Evolutionary conservation across 2,888 invertebrate genomes (phyloP).

Genomic region (Gerosis bhagava): DNA sequence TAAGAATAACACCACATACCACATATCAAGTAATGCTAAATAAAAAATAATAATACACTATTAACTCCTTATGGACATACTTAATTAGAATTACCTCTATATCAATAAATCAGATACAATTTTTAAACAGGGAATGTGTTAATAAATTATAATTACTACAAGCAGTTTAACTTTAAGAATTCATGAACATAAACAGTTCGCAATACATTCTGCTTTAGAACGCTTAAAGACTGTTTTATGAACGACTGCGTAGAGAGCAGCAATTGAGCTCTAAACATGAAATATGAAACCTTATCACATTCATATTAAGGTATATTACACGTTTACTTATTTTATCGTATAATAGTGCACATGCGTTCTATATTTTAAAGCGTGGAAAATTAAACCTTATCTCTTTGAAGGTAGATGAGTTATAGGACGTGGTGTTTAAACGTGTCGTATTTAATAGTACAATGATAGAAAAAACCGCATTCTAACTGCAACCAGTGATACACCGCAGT

Average conservation of each 20-base stretch:
- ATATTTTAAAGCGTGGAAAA: constrained; percentile 8
- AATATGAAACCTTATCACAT: constrained; percentile 12
- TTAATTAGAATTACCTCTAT: too few species aligned
- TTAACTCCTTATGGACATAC: too few species aligned
- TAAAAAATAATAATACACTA: too few species aligned
- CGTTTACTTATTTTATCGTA: neutral
- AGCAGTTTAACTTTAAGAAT: too few species aligned
- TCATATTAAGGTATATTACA: constrained; percentile 2
- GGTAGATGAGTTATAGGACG: neutral
- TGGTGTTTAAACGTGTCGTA: constrained; percentile 2
- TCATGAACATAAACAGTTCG: too few species aligned
- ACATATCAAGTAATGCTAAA: too few species aligned
- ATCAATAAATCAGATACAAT: too few species aligned
- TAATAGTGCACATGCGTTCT: constrained; percentile 14
- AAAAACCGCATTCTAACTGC: constrained; percentile 24
- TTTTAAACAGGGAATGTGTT: too few species aligned
- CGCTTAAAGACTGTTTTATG: constrained; percentile 8
- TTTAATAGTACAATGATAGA: constrained; percentile 11
- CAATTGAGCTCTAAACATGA: neutral
- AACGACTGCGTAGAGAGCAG: constrained; percentile 15
- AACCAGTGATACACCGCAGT: constrained; percentile 15
- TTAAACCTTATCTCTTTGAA: constrained; percentile 10
- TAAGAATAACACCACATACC: too few species aligned
- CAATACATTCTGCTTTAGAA: constrained; percentile 16
- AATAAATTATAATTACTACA: too few species aligned